Evolutionary conservation across 2,113 vertebrate species (phyloP).

Genomic region (Pungitius pungitius): DNA sequence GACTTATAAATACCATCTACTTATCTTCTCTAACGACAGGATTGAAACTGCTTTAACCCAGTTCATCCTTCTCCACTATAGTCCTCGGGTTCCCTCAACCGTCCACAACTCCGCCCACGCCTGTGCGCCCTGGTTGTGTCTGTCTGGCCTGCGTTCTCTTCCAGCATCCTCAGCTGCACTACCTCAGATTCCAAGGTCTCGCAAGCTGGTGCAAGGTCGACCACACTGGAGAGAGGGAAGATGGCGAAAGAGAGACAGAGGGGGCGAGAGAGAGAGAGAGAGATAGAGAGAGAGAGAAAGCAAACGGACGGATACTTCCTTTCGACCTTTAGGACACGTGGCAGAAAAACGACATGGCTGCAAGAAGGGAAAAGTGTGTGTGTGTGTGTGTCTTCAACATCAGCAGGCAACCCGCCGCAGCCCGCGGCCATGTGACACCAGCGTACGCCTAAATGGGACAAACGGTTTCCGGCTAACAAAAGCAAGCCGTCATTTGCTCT

Average conservation of each 20-base stretch:
- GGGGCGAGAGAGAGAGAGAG: not conserved
- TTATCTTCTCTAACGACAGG: slow-evolving; percentile 5
- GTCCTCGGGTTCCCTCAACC: not conserved
- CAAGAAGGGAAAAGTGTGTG: slow-evolving; percentile 55
- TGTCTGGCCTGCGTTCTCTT: slow-evolving; percentile 33
- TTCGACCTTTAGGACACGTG: slow-evolving; percentile 40
- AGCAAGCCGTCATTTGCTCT: slow-evolving; percentile 41
- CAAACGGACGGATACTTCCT: slow-evolving; percentile 16
- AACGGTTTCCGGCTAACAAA: slow-evolving; percentile 42
- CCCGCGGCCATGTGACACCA: slow-evolving; percentile 56
- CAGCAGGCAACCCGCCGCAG: slow-evolving; percentile 15
- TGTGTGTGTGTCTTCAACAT: slow-evolving; percentile 29
- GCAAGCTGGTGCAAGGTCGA: slow-evolving; percentile 73
- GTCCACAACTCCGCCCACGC: slow-evolving; percentile 7
- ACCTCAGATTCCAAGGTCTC: slow-evolving; percentile 66
- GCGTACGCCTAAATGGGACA: slow-evolving; percentile 37
- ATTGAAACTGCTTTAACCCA: slow-evolving; percentile 28
- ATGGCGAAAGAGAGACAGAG: slow-evolving; percentile 25
- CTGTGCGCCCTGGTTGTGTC: slow-evolving; percentile 41
- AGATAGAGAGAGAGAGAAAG: slow-evolving; percentile 6
- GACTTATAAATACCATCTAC: slow-evolving; percentile 33
- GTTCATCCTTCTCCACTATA: slow-evolving; percentile 15
- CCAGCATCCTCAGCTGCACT: slow-evolving; percentile 60
- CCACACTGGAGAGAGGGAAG: slow-evolving; percentile 36
- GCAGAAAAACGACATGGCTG: slow-evolving; percentile 27